Conservation (phyloP, 92 coral and sea anemone species). For the Phenganax stokvisi region DNA sequence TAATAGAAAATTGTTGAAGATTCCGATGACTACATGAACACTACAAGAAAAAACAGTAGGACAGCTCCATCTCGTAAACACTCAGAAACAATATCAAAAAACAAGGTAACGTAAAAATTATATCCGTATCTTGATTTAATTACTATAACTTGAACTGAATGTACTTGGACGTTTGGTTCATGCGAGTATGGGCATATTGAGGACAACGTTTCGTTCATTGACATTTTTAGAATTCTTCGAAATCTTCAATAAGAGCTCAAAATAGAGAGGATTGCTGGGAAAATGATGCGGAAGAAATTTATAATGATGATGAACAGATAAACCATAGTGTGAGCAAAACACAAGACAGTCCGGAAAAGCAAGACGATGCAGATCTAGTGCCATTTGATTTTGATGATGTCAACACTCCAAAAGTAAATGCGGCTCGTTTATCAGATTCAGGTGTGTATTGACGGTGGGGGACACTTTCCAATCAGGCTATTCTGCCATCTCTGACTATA, state of each 20-base stretch:
- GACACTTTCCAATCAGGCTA: too few species aligned
- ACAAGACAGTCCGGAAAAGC: not conserved
- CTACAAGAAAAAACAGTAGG: not conserved
- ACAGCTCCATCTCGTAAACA: not conserved
- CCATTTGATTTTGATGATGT: not conserved
- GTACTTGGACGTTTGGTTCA: too few species aligned
- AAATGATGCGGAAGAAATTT: not conserved
- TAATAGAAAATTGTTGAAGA: conserved; percentile 3
- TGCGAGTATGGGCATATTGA: too few species aligned
- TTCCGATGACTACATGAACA: not conserved
- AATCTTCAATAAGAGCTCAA: not conserved
- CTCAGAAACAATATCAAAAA: not conserved
- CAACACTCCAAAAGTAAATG: not conserved
- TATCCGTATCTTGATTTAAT: not conserved
- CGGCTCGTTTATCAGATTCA: conserved; percentile 1
- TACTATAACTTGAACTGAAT: too few species aligned
- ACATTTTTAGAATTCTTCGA: too few species aligned
- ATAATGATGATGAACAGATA: not conserved
- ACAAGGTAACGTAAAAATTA: not conserved
- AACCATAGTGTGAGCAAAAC: not conserved
- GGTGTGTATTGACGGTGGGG: not conserved
- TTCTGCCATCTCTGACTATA: too few species aligned
- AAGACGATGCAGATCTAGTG: not conserved
- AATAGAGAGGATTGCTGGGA: not conserved
- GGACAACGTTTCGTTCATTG: too few species aligned